A percentile compares a stretch with the other conserved stretches of the same genome.
Evolutionary conservation across 1,140 invertebrate species (phyloP).

Genomic region (Drosophila orosa): DNA sequence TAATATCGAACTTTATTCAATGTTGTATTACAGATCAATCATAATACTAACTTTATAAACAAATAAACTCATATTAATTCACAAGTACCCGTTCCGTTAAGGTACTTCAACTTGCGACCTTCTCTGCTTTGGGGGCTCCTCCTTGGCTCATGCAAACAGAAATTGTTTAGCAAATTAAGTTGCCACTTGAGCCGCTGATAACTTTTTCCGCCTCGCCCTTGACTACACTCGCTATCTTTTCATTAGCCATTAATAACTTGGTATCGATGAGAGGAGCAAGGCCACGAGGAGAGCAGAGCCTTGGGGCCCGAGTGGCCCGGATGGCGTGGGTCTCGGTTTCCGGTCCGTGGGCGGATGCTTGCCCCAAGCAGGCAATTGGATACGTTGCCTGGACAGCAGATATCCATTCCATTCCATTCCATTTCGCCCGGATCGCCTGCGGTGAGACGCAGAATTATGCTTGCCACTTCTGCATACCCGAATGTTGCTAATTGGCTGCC

Average conservation of each 20-base stretch:
- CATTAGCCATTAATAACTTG: constrained; percentile 82
- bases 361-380: constrained; percentile 48
- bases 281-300: constrained; percentile 8
- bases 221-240: constrained; percentile 36
- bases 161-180: constrained; percentile 78
- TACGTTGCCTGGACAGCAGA: constrained; percentile 35
- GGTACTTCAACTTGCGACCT: constrained; percentile 13
- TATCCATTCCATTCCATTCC: constrained; percentile 35
- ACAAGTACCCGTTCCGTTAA: background rate
- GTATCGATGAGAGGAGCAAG: constrained; percentile 65
- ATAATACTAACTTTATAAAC: background rate
- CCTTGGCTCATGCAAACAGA: constrained; percentile 52
- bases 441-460: constrained; percentile 70
- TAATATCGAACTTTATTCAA: too few species aligned
- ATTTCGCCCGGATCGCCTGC: constrained; percentile 49
- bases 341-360: constrained; percentile 26
- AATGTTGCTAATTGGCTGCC: constrained; percentile 65
- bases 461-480: constrained; percentile 36
- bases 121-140: background rate
- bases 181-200: constrained; percentile 68
- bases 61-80: background rate
- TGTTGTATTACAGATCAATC: background rate
- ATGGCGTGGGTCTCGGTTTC: constrained; percentile 10
- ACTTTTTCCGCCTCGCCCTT: constrained; percentile 33
- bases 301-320: constrained; percentile 11